A percentile compares a stretch with the other conserved stretches of the same genome.
Conservation (phyloP, 2,888 invertebrate genomes). For the Agrilus cyanescens region DNA sequence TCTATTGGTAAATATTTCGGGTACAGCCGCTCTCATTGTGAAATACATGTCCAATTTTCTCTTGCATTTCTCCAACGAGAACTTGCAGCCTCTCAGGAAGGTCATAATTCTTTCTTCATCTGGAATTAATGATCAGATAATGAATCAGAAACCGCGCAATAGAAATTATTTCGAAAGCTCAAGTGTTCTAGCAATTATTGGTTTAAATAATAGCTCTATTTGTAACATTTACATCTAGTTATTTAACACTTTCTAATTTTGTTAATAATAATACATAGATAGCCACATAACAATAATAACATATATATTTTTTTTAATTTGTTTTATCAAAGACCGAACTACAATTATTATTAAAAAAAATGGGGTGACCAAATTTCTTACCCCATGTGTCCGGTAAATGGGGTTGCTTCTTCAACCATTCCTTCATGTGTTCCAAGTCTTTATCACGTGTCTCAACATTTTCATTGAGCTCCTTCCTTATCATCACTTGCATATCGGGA, state of each 20-base stretch:
- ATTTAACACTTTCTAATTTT: too few species aligned
- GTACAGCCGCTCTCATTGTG: slow-evolving; percentile 70
- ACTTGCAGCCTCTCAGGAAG: slow-evolving; percentile 76
- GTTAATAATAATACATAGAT: too few species aligned
- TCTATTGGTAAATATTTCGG: slow-evolving; percentile 70
- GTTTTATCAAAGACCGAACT: neutral
- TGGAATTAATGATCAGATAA: slow-evolving; percentile 25
- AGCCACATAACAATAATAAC: neutral
- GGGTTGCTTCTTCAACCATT: slow-evolving; percentile 56
- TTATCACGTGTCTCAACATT: slow-evolving; percentile 42
- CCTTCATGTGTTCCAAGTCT: slow-evolving; percentile 50
- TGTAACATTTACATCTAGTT: too few species aligned
- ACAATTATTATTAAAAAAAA: neutral
- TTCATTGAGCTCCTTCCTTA: slow-evolving; percentile 40
- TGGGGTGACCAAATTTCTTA: slow-evolving; percentile 23
- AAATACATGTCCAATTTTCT: slow-evolving; percentile 80
- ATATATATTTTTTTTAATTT: neutral
- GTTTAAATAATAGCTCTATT: too few species aligned
- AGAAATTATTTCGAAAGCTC: too few species aligned
- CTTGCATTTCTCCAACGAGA: slow-evolving; percentile 76
- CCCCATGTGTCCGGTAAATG: slow-evolving; percentile 56
- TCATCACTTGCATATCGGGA: slow-evolving; percentile 36
- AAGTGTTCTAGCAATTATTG: too few species aligned
- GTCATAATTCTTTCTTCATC: slow-evolving; percentile 70
- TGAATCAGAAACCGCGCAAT: too few species aligned